These are phyloP conservation scores for Tiliacea aurago DNA, from an alignment of 2,888 invertebrate genomes.

Conservation along the genomic window DNA sequence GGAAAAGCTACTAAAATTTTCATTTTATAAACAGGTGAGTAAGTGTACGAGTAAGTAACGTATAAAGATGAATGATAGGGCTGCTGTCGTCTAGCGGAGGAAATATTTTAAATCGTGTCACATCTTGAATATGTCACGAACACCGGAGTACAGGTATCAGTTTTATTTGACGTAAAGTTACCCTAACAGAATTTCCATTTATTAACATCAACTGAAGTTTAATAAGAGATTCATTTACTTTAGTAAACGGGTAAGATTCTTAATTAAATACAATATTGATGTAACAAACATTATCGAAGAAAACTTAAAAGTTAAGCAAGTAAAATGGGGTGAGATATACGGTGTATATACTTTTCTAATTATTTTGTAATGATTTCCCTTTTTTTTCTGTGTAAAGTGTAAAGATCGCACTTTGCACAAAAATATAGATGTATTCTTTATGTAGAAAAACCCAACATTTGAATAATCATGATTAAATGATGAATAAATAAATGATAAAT, in stretches of 20 bases:
- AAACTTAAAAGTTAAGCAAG: constrained; percentile 3
- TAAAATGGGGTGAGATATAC: background rate
- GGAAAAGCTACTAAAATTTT: constrained; percentile 44
- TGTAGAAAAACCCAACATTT: background rate
- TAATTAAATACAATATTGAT: constrained; percentile 17
- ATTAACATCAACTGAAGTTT: constrained; percentile 31
- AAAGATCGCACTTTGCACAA: background rate
- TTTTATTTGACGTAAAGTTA: constrained; percentile 44
- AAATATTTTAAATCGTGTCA: constrained; percentile 60
- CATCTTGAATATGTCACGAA: constrained; percentile 51
- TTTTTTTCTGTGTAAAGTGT: background rate
- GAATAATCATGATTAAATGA: constrained; percentile 8
- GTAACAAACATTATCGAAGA: constrained; percentile 16
- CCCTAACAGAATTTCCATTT: constrained; percentile 23
- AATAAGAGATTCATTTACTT: constrained; percentile 16
- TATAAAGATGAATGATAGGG: constrained; percentile 69
- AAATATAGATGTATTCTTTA: background rate
- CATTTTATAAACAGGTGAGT: constrained; percentile 60
- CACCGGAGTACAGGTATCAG: constrained; percentile 47
- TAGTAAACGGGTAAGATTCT: background rate
- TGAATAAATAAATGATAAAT: too few relatives aligned
- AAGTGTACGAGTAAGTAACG: too few relatives aligned
- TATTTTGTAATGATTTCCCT: background rate
- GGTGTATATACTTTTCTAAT: background rate
- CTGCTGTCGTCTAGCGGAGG: constrained; percentile 46